Evolutionary conservation across 2,888 invertebrate species (phyloP), one percentile per base, ranked within the genome.

Genomic region (Clepsis dumicolana): DNA sequence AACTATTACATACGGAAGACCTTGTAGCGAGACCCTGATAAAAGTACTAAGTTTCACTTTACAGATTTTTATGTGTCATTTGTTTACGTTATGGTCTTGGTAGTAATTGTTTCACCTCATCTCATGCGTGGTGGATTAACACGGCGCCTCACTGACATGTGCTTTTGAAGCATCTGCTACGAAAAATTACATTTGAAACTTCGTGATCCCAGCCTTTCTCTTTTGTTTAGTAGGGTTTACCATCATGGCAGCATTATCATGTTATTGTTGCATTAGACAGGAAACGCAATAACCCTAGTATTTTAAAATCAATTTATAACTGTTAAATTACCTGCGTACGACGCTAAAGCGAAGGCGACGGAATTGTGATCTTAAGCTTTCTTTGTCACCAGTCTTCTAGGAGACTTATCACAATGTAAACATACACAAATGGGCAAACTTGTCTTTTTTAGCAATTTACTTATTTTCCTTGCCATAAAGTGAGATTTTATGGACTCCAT

Each of bases 91-190:
- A 50, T 89, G 87, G 90, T 88, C 88, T 89, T 91, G 90, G 91
- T 91, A 91, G 92, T 89, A 78, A 75, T 84, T 89, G 87, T 89
- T 80, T 86, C 87, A 86, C 85, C 84, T 86, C 91, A 90, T 86
- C 79, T 87, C 89, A 90, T 81, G 83, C 82, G 86, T 87, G 86
- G 90, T 91, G 85, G 78, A 91, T 90, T 93, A 93, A 93, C 91
- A 86, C 84, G 77, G 72, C 84, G 83, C 77, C 78, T 85, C 85
- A 87, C 80, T 85, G 85, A 88, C 87, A 87, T 86, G 77, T 82
- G 91, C 91, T 92, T 91, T 87, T 18, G 61, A n/a, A 35, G 24
- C 41, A 35, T 53, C 53, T 56, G 21, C 56, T 32, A 21, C 14
- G 56, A 21, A 56, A 32, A 35, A 21, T 32, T 32, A 21, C 4